Evolutionary conservation across 2,797 vertebrate species (phyloP).

Genomic region (Sebastes minor): DNA sequence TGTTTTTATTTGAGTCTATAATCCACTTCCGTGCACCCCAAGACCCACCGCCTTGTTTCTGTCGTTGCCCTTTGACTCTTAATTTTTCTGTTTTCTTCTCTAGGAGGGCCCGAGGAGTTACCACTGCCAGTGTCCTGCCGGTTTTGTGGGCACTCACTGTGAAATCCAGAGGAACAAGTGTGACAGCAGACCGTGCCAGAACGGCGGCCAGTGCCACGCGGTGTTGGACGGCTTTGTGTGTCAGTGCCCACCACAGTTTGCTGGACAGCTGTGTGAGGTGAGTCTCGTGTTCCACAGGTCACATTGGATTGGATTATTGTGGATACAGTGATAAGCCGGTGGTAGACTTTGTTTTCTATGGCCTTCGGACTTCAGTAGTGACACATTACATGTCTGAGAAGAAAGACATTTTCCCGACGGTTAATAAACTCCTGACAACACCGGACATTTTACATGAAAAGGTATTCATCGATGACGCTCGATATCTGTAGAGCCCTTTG

Average conservation of each 20-base stretch:
- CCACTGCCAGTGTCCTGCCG: constrained; percentile 87
- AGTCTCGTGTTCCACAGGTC: constrained; percentile 51
- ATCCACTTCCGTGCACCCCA: not conserved
- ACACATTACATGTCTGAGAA: not conserved
- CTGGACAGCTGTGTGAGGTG: constrained; percentile 92
- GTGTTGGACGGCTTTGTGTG: constrained; percentile 87
- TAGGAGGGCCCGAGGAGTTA: constrained; percentile 85
- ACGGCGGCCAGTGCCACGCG: constrained; percentile 86
- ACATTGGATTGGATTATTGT: not conserved
- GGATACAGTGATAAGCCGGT: not conserved
- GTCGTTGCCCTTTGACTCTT: not conserved
- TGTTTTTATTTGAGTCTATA: not conserved
- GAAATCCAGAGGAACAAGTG: constrained; percentile 87
- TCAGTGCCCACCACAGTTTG: constrained; percentile 86
- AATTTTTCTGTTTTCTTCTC: not conserved
- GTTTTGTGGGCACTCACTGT: constrained; percentile 89
- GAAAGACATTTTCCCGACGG: not conserved
- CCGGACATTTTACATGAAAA: too few species aligned
- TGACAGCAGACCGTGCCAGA: constrained; percentile 87
- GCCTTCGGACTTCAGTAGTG: not conserved
- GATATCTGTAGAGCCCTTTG: too few species aligned
- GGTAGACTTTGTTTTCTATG: not conserved
- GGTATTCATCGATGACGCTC: too few species aligned
- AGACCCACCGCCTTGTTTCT: not conserved
- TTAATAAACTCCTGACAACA: too few species aligned